These are phyloP conservation scores for Gonocerus acuteangulatus DNA, from an alignment of 2,888 invertebrate genomes.

Conservation along the genomic window DNA sequence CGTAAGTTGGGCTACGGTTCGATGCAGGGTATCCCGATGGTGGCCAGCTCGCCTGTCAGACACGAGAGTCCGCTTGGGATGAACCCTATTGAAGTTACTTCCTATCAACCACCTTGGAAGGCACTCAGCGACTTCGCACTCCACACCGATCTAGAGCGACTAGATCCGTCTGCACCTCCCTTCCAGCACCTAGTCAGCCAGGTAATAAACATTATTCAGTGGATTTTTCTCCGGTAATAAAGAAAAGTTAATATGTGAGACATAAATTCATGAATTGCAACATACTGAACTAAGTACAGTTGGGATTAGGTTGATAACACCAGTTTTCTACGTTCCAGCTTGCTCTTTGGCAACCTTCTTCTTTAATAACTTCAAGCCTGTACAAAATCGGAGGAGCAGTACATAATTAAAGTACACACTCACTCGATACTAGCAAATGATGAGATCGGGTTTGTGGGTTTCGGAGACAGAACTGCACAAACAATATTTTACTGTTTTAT, in stretches of 20 bases:
- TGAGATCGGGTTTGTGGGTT: too few species aligned
- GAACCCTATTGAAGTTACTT: conserved; percentile 79
- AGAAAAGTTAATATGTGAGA: too few species aligned
- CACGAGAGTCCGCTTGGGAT: conserved; percentile 81
- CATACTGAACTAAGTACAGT: too few species aligned
- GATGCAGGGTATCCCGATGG: conserved; percentile 96
- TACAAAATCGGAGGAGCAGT: too few species aligned
- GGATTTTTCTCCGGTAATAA: background rate
- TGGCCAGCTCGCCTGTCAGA: conserved; percentile 87
- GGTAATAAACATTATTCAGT: conserved; percentile 49
- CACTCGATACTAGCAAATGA: too few species aligned
- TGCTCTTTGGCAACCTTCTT: too few species aligned
- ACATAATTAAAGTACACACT: too few species aligned
- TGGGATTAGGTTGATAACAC: background rate
- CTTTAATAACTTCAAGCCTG: too few species aligned
- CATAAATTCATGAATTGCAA: too few species aligned
- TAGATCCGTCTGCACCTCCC: conserved; percentile 79
- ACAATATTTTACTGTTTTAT: too few species aligned
- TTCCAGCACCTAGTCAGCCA: conserved; percentile 95
- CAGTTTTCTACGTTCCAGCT: background rate
- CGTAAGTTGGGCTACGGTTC: conserved; percentile 87
- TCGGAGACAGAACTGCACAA: too few species aligned
- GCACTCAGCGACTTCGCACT: conserved; percentile 91
- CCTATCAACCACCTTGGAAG: conserved; percentile 97
- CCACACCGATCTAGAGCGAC: conserved; percentile 82